phyloP scores from a whole-genome alignment of 2,797 vertebrate species.

The Sebastolobus alascanus region DNA sequence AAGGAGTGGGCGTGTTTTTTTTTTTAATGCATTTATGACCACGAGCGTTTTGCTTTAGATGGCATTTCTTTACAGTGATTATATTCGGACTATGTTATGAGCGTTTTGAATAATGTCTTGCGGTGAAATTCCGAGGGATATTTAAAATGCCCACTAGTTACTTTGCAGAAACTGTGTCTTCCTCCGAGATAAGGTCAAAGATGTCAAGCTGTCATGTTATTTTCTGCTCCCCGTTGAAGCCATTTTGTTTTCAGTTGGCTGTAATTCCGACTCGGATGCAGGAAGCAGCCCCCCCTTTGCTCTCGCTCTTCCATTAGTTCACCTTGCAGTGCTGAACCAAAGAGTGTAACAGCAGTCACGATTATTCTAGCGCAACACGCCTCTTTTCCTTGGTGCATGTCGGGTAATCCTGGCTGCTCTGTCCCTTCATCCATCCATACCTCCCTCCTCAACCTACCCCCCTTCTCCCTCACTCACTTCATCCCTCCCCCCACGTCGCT shows the following conservation, averaged over 20 bases:
- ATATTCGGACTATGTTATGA: not conserved
- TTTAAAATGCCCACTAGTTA: slow-evolving; percentile 30
- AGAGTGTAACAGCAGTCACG: slow-evolving; percentile 63
- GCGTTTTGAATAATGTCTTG: slow-evolving; percentile 8
- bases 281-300: slow-evolving; percentile 53
- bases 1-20: not conserved
- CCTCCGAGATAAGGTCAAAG: slow-evolving; percentile 49
- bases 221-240: slow-evolving; percentile 62
- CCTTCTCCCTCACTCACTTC: slow-evolving; percentile 22
- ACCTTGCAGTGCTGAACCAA: slow-evolving; percentile 52
- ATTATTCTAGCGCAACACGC: slow-evolving; percentile 66
- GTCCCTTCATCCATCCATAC: slow-evolving; percentile 75
- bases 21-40: slow-evolving; percentile 20
- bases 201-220: slow-evolving; percentile 50
- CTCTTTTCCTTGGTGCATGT: slow-evolving; percentile 79
- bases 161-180: slow-evolving; percentile 20
- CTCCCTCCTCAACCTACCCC: slow-evolving; percentile 46
- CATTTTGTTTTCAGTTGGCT: slow-evolving; percentile 69
- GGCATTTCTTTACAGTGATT: slow-evolving; percentile 17
- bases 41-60: slow-evolving; percentile 25
- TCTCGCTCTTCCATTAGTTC: slow-evolving; percentile 61
- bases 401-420: slow-evolving; percentile 90
- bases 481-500: slow-evolving; percentile 36
- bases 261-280: slow-evolving; percentile 53
- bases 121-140: slow-evolving; percentile 16